Conservation (phyloP, 2,797 vertebrate species). For the Muscicapa striata region DNA sequence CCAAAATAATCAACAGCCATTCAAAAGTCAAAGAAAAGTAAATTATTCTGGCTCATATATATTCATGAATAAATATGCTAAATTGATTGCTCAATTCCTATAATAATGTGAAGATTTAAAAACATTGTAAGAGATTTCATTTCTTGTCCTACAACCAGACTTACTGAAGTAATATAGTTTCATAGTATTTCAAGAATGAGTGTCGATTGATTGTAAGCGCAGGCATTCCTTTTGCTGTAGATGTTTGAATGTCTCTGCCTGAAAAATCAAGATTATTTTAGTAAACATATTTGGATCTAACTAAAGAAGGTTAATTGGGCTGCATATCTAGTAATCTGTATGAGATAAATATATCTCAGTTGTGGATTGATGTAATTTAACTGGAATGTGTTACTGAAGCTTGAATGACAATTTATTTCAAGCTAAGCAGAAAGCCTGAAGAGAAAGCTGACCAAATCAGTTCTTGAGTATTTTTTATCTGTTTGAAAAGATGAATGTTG, state of each 20-base stretch:
- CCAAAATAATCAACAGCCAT: not conserved
- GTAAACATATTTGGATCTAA: not conserved
- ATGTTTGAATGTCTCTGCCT: not conserved
- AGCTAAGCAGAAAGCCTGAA: not conserved
- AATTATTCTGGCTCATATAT: not conserved
- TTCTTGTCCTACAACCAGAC: not conserved
- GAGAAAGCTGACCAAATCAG: not conserved
- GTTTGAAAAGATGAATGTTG: not conserved
- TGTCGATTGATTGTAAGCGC: not conserved
- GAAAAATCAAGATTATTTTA: not conserved
- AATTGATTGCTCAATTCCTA: not conserved
- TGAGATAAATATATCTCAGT: not conserved
- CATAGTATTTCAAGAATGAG: not conserved
- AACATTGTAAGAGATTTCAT: not conserved
- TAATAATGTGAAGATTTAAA: not conserved
- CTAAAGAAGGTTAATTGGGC: not conserved
- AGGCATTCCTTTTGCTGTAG: not conserved
- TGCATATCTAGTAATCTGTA: not conserved
- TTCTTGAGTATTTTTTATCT: not conserved
- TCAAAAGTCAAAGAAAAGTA: not conserved
- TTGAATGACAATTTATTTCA: not conserved
- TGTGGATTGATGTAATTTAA: not conserved
- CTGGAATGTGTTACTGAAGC: not conserved
- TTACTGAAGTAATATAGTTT: not conserved
- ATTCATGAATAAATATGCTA: not conserved